phyloP scores from a whole-genome alignment of 2,113 vertebrate genomes.

The Menura novaehollandiae region DNA sequence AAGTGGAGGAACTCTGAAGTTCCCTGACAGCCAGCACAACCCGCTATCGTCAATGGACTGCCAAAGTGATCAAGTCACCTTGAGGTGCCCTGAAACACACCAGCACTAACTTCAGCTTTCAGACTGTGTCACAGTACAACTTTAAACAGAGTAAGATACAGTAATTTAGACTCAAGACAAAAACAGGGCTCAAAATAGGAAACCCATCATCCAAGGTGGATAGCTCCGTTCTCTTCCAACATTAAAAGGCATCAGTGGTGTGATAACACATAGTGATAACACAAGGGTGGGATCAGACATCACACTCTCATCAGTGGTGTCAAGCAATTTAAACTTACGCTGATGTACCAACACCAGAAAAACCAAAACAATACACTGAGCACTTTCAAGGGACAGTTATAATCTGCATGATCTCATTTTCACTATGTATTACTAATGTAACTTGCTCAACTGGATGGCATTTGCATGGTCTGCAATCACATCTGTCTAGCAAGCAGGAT shows the following conservation, averaged over 20 bases:
- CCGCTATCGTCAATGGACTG: background rate
- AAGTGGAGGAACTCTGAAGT: background rate
- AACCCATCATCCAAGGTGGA: background rate
- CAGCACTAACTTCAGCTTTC: background rate
- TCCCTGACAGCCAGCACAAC: background rate
- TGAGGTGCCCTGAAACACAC: background rate
- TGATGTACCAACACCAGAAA: background rate
- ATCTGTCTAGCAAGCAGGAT: background rate
- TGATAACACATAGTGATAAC: background rate
- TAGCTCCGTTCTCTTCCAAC: background rate
- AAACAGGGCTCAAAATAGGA: background rate
- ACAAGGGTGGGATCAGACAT: background rate
- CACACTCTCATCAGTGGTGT: background rate
- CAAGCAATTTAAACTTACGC: background rate
- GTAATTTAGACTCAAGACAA: background rate
- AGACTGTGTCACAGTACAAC: background rate
- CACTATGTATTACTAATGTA: background rate
- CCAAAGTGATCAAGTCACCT: accelerated
- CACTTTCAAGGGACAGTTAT: background rate
- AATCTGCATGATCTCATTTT: background rate
- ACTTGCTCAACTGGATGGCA: background rate
- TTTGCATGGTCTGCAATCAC: background rate
- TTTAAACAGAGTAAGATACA: background rate
- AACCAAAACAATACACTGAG: background rate
- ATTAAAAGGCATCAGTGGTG: background rate